These are phyloP conservation scores for Drosophila parthenogenetica DNA, from an alignment of 2,888 invertebrate species.

Conservation along the genomic window DNA sequence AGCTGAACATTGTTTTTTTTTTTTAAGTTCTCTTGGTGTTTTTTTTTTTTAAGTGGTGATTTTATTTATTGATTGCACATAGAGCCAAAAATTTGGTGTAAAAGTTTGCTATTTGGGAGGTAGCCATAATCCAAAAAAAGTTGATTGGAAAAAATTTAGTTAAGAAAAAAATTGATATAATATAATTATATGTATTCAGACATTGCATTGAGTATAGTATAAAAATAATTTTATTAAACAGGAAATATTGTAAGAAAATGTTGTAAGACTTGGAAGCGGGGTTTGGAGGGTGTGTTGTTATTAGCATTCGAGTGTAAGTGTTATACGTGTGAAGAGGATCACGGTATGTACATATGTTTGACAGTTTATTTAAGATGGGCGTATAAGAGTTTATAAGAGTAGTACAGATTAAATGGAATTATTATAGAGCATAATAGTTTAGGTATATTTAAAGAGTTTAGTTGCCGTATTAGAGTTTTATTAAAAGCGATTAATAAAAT, in stretches of 20 bases:
- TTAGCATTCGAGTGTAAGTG: background rate
- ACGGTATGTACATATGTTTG: too few relatives aligned
- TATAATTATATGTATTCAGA: slow-evolving; percentile 9
- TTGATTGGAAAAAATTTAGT: slow-evolving; percentile 47
- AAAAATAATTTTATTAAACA: slow-evolving; percentile 13
- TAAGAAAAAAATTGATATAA: slow-evolving; percentile 7
- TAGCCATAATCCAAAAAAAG: slow-evolving; percentile 65
- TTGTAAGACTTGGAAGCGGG: background rate
- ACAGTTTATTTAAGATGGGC: background rate
- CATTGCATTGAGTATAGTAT: slow-evolving; percentile 21
- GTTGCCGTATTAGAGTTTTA: background rate
- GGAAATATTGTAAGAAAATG: slow-evolving; percentile 11
- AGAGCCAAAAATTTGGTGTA: slow-evolving; percentile 77
- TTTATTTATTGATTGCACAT: slow-evolving; percentile 75
- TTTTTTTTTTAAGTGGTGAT: slow-evolving; percentile 58
- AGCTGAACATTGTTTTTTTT: slow-evolving; percentile 58
- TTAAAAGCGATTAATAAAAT: background rate
- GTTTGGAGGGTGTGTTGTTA: background rate
- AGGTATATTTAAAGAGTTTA: background rate
- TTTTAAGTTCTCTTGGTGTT: slow-evolving; percentile 35
- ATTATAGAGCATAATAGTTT: background rate
- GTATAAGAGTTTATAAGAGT: background rate
- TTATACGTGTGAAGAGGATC: background rate
- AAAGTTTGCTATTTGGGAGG: slow-evolving; percentile 67
- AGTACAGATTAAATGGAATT: background rate